A percentile compares a stretch with the other conserved stretches of the same genome.
phyloP scores from a whole-genome alignment of 2,888 invertebrate species.

The Erebia epiphron region DNA sequence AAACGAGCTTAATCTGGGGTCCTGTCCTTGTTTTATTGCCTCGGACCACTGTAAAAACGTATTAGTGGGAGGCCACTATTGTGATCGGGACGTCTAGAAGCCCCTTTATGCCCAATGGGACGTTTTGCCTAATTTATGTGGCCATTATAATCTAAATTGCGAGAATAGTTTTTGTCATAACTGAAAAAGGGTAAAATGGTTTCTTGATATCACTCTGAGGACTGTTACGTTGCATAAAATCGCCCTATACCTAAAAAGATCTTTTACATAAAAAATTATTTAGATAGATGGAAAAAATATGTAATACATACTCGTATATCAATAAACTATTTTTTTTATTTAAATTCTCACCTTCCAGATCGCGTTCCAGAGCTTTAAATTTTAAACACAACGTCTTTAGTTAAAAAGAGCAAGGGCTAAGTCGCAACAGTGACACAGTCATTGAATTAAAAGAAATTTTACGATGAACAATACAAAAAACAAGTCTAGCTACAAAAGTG shows the following conservation, averaged over 20 bases:
- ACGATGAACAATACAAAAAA: constrained; percentile 2
- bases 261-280: too few relatives aligned
- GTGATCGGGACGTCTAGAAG: constrained; percentile 60
- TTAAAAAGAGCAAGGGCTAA: not conserved
- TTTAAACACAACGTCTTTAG: too few relatives aligned
- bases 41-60: constrained; percentile 81
- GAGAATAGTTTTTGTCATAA: constrained; percentile 29
- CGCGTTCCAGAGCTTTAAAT: too few relatives aligned
- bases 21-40: constrained; percentile 81
- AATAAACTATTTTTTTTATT: too few relatives aligned
- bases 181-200: not conserved
- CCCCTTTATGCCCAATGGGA: constrained; percentile 69
- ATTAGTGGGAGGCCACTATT: constrained; percentile 73
- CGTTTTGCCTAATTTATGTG: constrained; percentile 66
- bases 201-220: not conserved
- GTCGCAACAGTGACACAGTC: not conserved
- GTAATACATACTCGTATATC: too few relatives aligned
- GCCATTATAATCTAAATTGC: constrained; percentile 46
- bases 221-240: too few relatives aligned
- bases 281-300: too few relatives aligned
- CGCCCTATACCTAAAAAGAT: too few relatives aligned
- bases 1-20: constrained; percentile 79
- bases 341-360: too few relatives aligned
- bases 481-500: constrained; percentile 7
- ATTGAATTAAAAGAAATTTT: not conserved